A percentile compares a stretch with the other conserved stretches of the same genome.
Conservation (phyloP, 2,888 invertebrate genomes). For the Tricholauxania praeusta region DNA sequence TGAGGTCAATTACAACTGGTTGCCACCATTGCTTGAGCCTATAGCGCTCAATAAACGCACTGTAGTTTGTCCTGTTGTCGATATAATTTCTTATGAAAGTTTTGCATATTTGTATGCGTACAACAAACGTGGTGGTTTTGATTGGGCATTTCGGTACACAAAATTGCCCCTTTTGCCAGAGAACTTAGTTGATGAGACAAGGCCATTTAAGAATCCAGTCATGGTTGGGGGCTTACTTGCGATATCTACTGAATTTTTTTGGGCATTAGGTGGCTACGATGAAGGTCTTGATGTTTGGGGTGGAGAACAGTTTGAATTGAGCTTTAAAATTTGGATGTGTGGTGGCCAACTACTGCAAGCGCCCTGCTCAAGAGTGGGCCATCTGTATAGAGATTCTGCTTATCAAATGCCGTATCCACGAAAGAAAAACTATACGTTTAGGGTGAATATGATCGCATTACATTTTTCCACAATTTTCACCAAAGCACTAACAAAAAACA, state of each 20-base stretch:
- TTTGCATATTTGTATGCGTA: constrained; percentile 95
- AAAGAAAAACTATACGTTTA: neutral
- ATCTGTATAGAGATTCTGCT: constrained; percentile 82
- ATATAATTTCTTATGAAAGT: constrained; percentile 92
- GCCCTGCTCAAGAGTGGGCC: constrained; percentile 93
- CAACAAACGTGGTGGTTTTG: constrained; percentile 92
- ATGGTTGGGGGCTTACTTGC: constrained; percentile 99
- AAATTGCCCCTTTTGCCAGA: constrained; percentile 78
- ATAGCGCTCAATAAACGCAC: constrained; percentile 87
- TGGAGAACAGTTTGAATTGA: constrained; percentile 97
- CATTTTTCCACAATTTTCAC: no score
- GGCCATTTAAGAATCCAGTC: constrained; percentile 81
- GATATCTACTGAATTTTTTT: constrained; percentile 91
- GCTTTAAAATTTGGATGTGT: constrained; percentile 98
- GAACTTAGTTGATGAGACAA: constrained; percentile 60
- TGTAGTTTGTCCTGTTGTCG: constrained; percentile 96
- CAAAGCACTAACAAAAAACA: no score
- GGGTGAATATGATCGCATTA: no score
- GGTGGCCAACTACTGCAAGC: constrained; percentile 94
- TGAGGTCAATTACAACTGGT: constrained; percentile 92
- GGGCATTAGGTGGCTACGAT: constrained; percentile 97
- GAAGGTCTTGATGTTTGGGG: constrained; percentile 97
- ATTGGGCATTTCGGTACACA: constrained; percentile 98
- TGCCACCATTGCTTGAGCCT: constrained; percentile 91
- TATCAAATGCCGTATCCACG: constrained; percentile 94